These are phyloP conservation scores for Drosophila simulans DNA, from an alignment of 1,140 invertebrate genomes.

Conservation along the genomic window DNA sequence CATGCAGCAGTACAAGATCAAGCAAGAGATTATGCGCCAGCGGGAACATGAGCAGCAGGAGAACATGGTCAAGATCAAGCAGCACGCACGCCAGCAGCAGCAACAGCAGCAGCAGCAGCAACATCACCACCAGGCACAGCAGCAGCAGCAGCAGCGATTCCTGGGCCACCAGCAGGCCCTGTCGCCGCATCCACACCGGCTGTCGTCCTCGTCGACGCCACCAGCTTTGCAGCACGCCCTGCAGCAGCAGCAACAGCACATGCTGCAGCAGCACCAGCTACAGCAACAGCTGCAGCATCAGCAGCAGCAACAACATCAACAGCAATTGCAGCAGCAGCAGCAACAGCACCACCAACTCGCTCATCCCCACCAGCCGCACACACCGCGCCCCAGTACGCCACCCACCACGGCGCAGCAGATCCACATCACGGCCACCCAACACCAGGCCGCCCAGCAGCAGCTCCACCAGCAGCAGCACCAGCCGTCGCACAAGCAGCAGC, in stretches of 20 bases:
- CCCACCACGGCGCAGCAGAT: slow-evolving; percentile 81
- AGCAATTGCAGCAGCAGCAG: slow-evolving; percentile 64
- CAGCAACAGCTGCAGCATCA: slow-evolving; percentile 59
- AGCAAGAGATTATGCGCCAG: slow-evolving; percentile 71
- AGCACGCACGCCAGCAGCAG: slow-evolving; percentile 75
- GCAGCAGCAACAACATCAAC: slow-evolving; percentile 57
- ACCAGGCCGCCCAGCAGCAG: slow-evolving; percentile 80
- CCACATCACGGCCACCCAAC: slow-evolving; percentile 76
- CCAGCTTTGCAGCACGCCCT: slow-evolving; percentile 75
- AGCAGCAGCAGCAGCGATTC: slow-evolving; percentile 63
- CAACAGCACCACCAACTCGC: slow-evolving; percentile 69
- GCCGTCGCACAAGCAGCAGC: slow-evolving; percentile 59
- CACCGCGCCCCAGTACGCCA: slow-evolving; percentile 63
- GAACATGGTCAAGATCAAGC: slow-evolving; percentile 80
- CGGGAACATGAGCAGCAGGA: slow-evolving; percentile 76
- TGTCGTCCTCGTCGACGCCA: slow-evolving; percentile 63
- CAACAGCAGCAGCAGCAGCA: slow-evolving; percentile 68
- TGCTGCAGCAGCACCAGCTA: slow-evolving; percentile 61
- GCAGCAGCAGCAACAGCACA: slow-evolving; percentile 67
- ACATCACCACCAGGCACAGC: slow-evolving; percentile 50
- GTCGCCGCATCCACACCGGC: slow-evolving; percentile 69
- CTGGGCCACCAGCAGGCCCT: slow-evolving; percentile 33
- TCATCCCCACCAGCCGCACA: slow-evolving; percentile 68
- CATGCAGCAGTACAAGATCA: slow-evolving; percentile 77
- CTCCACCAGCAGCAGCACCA: slow-evolving; percentile 72